A percentile compares a stretch with the other conserved stretches of the same genome.
Conservation (phyloP, 2,797 vertebrate species). For the Pseudotriccus pelzelni region DNA sequence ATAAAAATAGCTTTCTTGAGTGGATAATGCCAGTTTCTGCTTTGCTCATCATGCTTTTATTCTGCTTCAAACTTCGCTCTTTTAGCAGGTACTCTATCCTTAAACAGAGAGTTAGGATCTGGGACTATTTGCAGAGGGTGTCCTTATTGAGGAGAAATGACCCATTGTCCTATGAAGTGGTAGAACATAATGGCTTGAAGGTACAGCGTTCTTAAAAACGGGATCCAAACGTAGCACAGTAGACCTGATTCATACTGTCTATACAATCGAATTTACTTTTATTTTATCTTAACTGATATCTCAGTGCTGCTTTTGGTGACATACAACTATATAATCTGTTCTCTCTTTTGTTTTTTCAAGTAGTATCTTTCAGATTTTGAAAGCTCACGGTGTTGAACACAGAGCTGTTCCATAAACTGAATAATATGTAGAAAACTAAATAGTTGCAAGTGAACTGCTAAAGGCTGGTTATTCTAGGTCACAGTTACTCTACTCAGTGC, state of each 20-base stretch:
- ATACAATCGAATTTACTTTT: not conserved
- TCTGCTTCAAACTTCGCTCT: not conserved
- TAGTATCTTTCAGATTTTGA: not conserved
- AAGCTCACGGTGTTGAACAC: not conserved
- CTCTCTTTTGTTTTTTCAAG: not conserved
- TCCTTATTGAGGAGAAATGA: not conserved
- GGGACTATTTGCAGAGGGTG: not conserved
- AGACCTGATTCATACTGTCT: not conserved
- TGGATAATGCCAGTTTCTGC: not conserved
- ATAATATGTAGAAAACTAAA: not conserved
- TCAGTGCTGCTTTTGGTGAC: not conserved
- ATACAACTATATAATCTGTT: not conserved
- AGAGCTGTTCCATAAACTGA: not conserved
- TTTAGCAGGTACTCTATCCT: not conserved
- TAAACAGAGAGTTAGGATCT: not conserved
- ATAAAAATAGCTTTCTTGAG: not conserved
- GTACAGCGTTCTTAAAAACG: not conserved
- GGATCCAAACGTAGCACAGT: not conserved
- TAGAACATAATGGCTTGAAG: not conserved
- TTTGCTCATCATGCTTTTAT: not conserved
- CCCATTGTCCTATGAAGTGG: not conserved
- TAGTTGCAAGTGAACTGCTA: conserved; percentile 40
- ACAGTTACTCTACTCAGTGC: not conserved
- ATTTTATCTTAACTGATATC: not conserved
- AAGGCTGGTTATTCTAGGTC: conserved; percentile 28